Conservation (phyloP, 1,140 invertebrate species). For the Drosophila ironensis region DNA sequence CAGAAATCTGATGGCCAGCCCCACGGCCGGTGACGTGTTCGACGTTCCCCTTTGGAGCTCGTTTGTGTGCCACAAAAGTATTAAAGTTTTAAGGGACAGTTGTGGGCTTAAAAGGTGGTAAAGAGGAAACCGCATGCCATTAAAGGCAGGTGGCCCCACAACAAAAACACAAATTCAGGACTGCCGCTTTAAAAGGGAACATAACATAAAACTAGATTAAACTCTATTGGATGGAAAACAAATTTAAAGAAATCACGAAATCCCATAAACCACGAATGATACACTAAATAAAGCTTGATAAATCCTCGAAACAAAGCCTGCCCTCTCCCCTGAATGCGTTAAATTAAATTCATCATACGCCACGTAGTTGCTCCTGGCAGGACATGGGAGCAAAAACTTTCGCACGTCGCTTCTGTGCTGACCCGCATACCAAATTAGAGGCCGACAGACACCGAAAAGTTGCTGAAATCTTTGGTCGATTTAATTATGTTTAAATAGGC, state of each 20-base stretch:
- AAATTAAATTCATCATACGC: conserved; percentile 64
- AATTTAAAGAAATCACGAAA: too few relatives aligned
- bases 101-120: background rate
- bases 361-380: conserved; percentile 32
- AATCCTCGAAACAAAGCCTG: too few relatives aligned
- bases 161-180: too few relatives aligned
- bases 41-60: conserved; percentile 11
- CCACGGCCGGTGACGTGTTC: conserved; percentile 5
- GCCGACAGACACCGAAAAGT: conserved; percentile 32
- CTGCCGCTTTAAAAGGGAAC: too few relatives aligned
- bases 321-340: background rate
- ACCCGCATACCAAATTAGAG: conserved; percentile 57
- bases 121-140: too few relatives aligned
- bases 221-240: too few relatives aligned
- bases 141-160: too few relatives aligned
- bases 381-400: conserved; percentile 39
- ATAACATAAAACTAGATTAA: too few relatives aligned
- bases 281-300: too few relatives aligned
- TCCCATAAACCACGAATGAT: too few relatives aligned
- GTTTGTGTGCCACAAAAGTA: background rate
- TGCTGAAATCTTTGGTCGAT: conserved; percentile 55
- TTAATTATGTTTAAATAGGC: conserved; percentile 67
- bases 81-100: background rate
- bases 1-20: conserved; percentile 43
- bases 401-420: conserved; percentile 35